Percentiles rank a stretch among this genome's conserved stretches.
Evolutionary conservation across 1,140 invertebrate genomes (phyloP).

Genomic region (Himalopsyche phryganea): DNA sequence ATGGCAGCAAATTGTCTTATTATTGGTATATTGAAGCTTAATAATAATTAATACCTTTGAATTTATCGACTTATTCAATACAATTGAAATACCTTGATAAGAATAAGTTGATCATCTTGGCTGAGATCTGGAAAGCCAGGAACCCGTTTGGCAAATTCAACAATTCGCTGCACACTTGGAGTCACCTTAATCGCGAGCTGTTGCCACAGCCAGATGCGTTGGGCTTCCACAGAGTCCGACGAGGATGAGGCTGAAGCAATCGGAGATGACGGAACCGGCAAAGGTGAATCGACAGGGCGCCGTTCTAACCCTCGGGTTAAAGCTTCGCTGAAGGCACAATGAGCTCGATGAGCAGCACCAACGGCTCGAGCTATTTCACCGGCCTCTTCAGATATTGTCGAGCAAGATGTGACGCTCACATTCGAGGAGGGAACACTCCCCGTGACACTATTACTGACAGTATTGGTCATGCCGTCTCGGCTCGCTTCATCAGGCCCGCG

Average conservation of each 20-base stretch:
- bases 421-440: slow-evolving; percentile 36
- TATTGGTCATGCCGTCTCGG: slow-evolving; percentile 20
- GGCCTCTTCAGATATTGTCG: slow-evolving; percentile 37
- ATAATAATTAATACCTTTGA: too few species aligned
- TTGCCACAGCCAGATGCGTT: slow-evolving; percentile 73
- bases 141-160: slow-evolving; percentile 90
- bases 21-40: too few species aligned
- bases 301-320: slow-evolving; percentile 41
- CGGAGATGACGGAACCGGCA: slow-evolving; percentile 38
- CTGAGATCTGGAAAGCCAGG: slow-evolving; percentile 83
- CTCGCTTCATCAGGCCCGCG: slow-evolving; percentile 36
- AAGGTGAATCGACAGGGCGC: slow-evolving; percentile 58
- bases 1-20: too few species aligned
- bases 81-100: slow-evolving; percentile 75
- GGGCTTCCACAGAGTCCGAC: slow-evolving; percentile 34
- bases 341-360: slow-evolving; percentile 83
- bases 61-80: too few species aligned
- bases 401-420: background rate
- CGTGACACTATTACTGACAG: slow-evolving; percentile 50
- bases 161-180: slow-evolving; percentile 84
- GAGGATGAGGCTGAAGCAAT: slow-evolving; percentile 50
- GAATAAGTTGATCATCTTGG: slow-evolving; percentile 90
- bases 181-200: slow-evolving; percentile 75
- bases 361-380: slow-evolving; percentile 62
- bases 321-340: slow-evolving; percentile 67